Conservation (phyloP, 2,113 vertebrate species). For the Enhydra lutris region DNA sequence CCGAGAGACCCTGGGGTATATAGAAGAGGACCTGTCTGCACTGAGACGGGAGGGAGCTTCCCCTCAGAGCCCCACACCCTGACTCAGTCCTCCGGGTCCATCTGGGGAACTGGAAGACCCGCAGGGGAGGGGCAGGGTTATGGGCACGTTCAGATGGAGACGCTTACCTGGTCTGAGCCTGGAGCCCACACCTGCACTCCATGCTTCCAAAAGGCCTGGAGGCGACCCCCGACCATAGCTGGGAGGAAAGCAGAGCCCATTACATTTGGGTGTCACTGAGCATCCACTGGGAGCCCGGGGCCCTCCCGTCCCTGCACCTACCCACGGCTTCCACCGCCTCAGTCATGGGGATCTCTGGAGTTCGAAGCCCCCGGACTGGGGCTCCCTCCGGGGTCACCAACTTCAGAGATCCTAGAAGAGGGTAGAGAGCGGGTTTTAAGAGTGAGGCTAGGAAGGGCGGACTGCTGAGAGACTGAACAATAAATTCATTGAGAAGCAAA, state of each 20-base stretch:
- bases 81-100: not conserved
- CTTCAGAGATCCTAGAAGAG: constrained; percentile 72
- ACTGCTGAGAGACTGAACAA: not conserved
- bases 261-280: not conserved
- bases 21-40: not conserved
- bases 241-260: not conserved
- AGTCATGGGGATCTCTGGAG: constrained; percentile 80
- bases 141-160: accelerated
- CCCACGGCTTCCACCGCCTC: constrained; percentile 86
- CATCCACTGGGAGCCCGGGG: not conserved
- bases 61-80: not conserved
- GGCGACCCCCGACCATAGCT: constrained; percentile 86
- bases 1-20: not conserved
- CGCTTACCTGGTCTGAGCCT: constrained; percentile 70
- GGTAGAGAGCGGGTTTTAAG: not conserved
- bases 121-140: accelerated
- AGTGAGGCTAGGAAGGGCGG: not conserved
- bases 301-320: constrained; percentile 55
- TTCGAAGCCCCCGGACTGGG: constrained; percentile 60
- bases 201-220: constrained; percentile 91
- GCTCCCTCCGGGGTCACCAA: constrained; percentile 85
- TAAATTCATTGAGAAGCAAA: not conserved
- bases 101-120: not conserved
- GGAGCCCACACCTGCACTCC: constrained; percentile 87
- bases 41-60: not conserved